These are phyloP conservation scores for Phoxinus dragarum DNA, from an alignment of 2,797 vertebrate genomes.

Conservation along the genomic window DNA sequence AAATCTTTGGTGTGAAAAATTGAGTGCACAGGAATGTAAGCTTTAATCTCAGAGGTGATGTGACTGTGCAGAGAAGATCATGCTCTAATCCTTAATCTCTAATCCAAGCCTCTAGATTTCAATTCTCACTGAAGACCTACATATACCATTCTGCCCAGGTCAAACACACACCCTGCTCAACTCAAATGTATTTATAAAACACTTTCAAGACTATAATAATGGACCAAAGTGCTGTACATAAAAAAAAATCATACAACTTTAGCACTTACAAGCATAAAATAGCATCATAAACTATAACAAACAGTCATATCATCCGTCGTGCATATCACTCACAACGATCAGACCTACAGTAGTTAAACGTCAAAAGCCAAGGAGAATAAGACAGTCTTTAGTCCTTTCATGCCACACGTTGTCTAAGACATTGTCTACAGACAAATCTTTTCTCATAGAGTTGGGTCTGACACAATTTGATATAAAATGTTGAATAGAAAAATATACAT, in stretches of 20 bases:
- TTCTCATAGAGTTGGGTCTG: not conserved
- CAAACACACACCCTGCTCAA: not conserved
- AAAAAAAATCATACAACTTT: not conserved
- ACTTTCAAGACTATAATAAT: not conserved
- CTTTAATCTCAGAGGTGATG: slow-evolving; percentile 67
- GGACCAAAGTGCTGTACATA: not conserved
- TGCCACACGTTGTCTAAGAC: not conserved
- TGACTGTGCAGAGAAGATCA: slow-evolving; percentile 60
- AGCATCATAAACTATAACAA: not conserved
- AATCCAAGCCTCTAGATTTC: slow-evolving; percentile 57
- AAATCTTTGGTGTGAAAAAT: slow-evolving; percentile 60
- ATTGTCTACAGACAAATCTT: not conserved
- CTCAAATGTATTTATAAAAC: not conserved
- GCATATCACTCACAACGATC: not conserved
- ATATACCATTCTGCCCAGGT: not conserved
- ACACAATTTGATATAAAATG: not conserved
- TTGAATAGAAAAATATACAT: not conserved
- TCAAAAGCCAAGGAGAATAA: not conserved
- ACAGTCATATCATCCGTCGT: not conserved
- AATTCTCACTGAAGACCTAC: slow-evolving; percentile 22
- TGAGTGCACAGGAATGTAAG: slow-evolving; percentile 60
- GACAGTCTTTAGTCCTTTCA: not conserved
- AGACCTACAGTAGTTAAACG: not conserved
- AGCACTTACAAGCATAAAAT: not conserved
- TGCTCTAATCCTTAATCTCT: slow-evolving; percentile 62